Evolutionary conservation across 1,140 invertebrate genomes (phyloP), one percentile per base, ranked within the genome.

Genomic region (Patella vulgata): DNA sequence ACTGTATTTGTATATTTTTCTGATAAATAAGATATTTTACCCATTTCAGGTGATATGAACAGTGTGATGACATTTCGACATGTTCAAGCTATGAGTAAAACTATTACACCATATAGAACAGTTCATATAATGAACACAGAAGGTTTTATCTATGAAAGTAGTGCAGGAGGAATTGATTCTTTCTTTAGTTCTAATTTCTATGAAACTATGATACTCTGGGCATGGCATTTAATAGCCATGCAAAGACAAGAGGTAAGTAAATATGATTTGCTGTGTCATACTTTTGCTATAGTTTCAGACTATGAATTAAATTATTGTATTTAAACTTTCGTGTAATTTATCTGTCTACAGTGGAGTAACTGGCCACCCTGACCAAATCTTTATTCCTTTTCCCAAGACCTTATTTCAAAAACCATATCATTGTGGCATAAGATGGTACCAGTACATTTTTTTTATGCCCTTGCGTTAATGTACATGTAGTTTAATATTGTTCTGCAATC

Each of bases 1-100:
- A 28, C 2, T 52, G 30, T 31, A 31, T 54, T 4, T 36, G 28
- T 54, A 21, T 36, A 19, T 31, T 12, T 33, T 28, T 9, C n/a
- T 0, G 19, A 25, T 23, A n/a, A 5, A 23, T 25, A 19, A n/a
- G n/a, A 50, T 27, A 6, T 17, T 17, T 30, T 25, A 11, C 12
- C 23, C 14, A 14, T 52, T 39, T 23, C 60, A 70, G 68, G 43
- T 54, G 68, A 70, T 56, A 57, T 62, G 40, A 70, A 53, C 55
- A 63, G 48, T n/a, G 56, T 70, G 12, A 63, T 70, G 68, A 57
- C 59, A 3, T 47, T 56, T n/a, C 12, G 25, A 1, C 67, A 62
- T 2, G 50, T 59, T 4, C 46, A 40, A 23, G 36, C 51, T 17
- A 55, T 62, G 48, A 39, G 21, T 8, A 28, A 52, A 2, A 27